A percentile compares a stretch with the other conserved stretches of the same genome.
Evolutionary conservation across 92 coral and sea anemone genomes (phyloP).

Genomic region (Epizoanthus rinbou): DNA sequence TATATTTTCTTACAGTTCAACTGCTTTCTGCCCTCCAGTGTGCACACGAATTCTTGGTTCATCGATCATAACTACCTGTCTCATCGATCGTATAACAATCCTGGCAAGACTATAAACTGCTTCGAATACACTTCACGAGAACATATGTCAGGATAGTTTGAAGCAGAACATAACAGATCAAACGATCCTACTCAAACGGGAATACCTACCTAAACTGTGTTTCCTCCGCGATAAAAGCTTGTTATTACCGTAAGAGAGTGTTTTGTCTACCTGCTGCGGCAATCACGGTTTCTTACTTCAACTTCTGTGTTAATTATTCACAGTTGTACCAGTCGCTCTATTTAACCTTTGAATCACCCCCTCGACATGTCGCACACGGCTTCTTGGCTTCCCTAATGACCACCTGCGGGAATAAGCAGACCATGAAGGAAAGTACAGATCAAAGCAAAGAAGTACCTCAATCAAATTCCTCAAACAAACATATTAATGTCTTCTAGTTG

Average conservation of each 20-base stretch:
- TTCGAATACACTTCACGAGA: neutral
- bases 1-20: neutral
- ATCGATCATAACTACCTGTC: slow-evolving; percentile 42
- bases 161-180: neutral
- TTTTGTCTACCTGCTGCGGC: slow-evolving; percentile 21
- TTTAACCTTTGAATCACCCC: slow-evolving; percentile 6
- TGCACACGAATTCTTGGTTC: slow-evolving; percentile 8
- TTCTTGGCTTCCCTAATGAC: neutral
- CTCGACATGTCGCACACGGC: neutral
- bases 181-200: too few relatives aligned
- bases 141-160: neutral
- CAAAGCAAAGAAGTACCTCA: neutral
- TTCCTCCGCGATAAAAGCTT: neutral
- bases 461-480: too few relatives aligned
- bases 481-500: neutral
- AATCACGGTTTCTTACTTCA: slow-evolving; percentile 31
- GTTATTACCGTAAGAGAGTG: neutral
- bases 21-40: slow-evolving; percentile 22
- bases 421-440: slow-evolving; percentile 2
- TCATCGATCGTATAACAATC: neutral
- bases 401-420: slow-evolving; percentile 29
- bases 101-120: too few relatives aligned
- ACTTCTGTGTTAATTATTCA: slow-evolving; percentile 29
- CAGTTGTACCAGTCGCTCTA: slow-evolving; percentile 16
- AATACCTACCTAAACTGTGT: slow-evolving; percentile 5